phyloP scores from a whole-genome alignment of 2,888 invertebrate species.

The Mantis religiosa region DNA sequence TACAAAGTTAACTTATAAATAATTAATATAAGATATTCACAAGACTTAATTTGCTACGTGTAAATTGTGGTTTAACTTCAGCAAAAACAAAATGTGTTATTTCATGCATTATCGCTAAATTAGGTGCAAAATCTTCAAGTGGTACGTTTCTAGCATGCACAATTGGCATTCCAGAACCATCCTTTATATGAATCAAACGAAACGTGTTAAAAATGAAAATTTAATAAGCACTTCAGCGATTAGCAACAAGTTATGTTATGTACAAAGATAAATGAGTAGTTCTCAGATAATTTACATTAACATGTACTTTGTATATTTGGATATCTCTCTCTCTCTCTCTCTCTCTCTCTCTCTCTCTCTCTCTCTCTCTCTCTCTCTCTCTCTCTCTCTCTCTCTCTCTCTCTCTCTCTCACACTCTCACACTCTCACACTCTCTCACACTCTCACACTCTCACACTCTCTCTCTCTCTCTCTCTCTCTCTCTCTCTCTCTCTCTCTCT shows the following conservation, averaged over 20 bases:
- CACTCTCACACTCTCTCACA: no score
- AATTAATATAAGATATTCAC: background rate
- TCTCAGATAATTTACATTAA: no score
- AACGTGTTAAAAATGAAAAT: background rate
- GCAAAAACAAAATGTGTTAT: background rate
- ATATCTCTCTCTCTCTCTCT: no score
- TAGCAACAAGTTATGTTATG: background rate
- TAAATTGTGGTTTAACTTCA: background rate
- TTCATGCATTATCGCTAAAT: background rate
- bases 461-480: no score
- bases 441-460: no score
- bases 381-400: no score
- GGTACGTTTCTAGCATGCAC: background rate
- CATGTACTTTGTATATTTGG: no score
- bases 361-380: no score
- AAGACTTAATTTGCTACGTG: background rate
- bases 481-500: no score
- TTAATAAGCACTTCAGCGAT: background rate
- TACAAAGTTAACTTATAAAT: background rate
- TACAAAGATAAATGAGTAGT: background rate
- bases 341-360: no score
- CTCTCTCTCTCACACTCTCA: no score
- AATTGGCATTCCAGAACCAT: background rate
- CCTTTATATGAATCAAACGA: background rate
- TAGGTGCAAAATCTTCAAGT: background rate